phyloP scores from a whole-genome alignment of 2,888 invertebrate genomes.

The Coenonympha glycerion region DNA sequence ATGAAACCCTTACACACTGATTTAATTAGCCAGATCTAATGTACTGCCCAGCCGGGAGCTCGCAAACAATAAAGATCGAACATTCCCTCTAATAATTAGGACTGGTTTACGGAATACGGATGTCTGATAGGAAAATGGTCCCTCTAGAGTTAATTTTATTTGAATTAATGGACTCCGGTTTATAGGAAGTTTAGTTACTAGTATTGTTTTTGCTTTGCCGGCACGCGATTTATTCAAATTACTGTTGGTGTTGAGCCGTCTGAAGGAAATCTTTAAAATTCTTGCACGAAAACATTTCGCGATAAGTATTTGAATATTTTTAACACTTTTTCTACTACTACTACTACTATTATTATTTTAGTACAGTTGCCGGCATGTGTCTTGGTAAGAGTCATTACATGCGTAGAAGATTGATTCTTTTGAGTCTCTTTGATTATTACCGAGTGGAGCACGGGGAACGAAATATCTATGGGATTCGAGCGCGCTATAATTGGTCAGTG shows the following conservation, averaged over 20 bases:
- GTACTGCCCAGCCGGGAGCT: slow-evolving; percentile 27
- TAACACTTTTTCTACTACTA: too few species aligned
- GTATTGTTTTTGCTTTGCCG: slow-evolving; percentile 21
- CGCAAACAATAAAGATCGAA: slow-evolving; percentile 70
- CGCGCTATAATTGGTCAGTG: too few species aligned
- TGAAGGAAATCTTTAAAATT: background rate
- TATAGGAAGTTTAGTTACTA: slow-evolving; percentile 43
- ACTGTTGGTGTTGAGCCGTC: slow-evolving; percentile 15
- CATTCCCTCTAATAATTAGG: slow-evolving; percentile 69
- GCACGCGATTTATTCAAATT: slow-evolving; percentile 27
- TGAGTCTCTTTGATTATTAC: too few species aligned
- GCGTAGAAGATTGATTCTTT: too few species aligned
- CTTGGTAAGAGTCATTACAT: too few species aligned
- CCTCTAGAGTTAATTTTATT: slow-evolving; percentile 55
- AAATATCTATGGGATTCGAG: too few species aligned
- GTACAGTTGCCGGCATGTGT: too few species aligned
- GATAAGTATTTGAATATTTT: too few species aligned
- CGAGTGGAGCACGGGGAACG: too few species aligned
- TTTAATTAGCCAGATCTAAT: slow-evolving; percentile 69
- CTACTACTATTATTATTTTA: too few species aligned
- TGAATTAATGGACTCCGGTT: slow-evolving; percentile 61
- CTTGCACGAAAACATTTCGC: background rate
- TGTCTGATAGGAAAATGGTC: slow-evolving; percentile 55
- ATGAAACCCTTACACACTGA: slow-evolving; percentile 48
- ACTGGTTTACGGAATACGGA: slow-evolving; percentile 46